Base-by-base conservation (phyloP, 2,797 vertebrate species). In the Premnoplex brunnescens region DNA sequence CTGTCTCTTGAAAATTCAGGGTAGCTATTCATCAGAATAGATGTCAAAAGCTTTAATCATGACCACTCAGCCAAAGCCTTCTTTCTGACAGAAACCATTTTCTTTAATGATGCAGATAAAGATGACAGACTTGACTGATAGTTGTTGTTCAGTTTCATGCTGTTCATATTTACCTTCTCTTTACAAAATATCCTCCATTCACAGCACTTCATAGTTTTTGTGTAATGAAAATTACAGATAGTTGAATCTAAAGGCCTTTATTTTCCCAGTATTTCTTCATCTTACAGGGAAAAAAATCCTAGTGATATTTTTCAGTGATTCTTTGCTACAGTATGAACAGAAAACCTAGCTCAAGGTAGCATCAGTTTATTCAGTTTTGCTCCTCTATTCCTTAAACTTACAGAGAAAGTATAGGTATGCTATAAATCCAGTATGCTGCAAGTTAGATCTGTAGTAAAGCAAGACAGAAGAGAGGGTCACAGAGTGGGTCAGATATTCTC, bases 1-100 rank as follows among this genome's bases (percentile, higher is more conserved):
- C 39, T 73, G 62, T 46, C 71, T 95, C 56, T 73, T 80, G 86
- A 69, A 96, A 93, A 95, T 95, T 96, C 76, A 67, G 89, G 10
- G 84, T 69, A 81, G 59, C 39, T 75, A 44, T 88, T 68, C 55
- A 75, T 95, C 77, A 89, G 79, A 95, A 88, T n/a, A 79, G 62
- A 88, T 87, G 77, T 78, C 64, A 77, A 85, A 95, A 94, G 32
- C 59, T 93, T 92, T 90, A 91, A 85, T 73, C 78, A 43, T 43
- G 58, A 72, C 66, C 54, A 89, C 30, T 95, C 89, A 93, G 63
- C 69, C 86, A 94, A 91, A 96, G 56, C 36, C 36, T 49, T 67
- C 73, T 62, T 94, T 85, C 90, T 96, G 91, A 91, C 90, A 91
- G 85, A 88, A 85, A 51, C 0, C 4, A 43, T 83, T 90, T 81